Evolutionary conservation across 1,140 invertebrate genomes (phyloP).

Genomic region (Hylaeus volcanicus): DNA sequence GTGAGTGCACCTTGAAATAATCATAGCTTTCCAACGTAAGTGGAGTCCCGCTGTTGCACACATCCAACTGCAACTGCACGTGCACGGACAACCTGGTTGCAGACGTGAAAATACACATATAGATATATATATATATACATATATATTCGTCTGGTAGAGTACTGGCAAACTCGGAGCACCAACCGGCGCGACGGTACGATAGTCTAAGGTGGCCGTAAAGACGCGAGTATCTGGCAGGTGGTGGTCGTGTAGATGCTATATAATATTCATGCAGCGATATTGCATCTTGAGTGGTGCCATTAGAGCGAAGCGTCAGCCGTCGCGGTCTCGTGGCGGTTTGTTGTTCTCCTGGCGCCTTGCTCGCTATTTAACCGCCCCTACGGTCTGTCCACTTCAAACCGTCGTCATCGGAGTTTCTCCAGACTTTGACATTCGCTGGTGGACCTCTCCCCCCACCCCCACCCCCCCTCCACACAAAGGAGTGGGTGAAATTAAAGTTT

Average conservation of each 20-base stretch:
- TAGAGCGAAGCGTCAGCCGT: constrained; percentile 70
- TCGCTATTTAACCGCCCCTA: constrained; percentile 23
- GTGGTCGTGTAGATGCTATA: constrained; percentile 57
- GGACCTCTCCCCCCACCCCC: too few species aligned
- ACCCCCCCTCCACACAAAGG: neutral
- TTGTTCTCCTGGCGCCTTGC: constrained; percentile 59
- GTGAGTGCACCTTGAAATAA: constrained; percentile 79
- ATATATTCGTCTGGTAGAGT: constrained; percentile 44
- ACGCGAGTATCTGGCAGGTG: constrained; percentile 50
- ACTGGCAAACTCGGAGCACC: neutral
- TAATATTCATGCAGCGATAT: constrained; percentile 78
- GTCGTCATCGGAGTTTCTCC: constrained; percentile 14
- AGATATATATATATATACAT: too few species aligned
- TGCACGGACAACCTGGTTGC: neutral
- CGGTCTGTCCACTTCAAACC: neutral
- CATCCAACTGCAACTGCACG: neutral
- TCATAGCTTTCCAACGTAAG: constrained; percentile 71
- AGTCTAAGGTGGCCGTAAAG: constrained; percentile 43
- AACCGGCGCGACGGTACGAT: constrained; percentile 2
- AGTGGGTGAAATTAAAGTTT: constrained; percentile 1
- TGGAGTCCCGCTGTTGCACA: constrained; percentile 52
- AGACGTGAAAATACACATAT: neutral
- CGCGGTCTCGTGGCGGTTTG: constrained; percentile 68
- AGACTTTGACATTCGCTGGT: neutral
- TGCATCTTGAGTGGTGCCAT: constrained; percentile 78